Conservation (phyloP, 2,797 vertebrate genomes). For the Sebastes steindachneri region DNA sequence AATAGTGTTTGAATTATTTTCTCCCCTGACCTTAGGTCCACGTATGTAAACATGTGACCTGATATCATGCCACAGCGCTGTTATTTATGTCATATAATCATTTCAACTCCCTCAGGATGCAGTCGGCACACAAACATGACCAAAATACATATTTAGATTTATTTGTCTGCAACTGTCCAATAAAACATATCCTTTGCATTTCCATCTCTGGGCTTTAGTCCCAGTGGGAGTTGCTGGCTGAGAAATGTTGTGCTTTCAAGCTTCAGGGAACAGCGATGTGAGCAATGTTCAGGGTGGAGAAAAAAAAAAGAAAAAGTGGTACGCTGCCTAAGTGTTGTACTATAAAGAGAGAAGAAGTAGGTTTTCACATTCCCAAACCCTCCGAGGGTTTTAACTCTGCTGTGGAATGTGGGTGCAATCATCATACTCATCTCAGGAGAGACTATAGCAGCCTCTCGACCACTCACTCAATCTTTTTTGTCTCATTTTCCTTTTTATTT, state of each 20-base stretch:
- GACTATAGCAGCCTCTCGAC: conserved; percentile 49
- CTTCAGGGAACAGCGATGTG: conserved; percentile 84
- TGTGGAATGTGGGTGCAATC: conserved; percentile 75
- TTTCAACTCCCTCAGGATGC: conserved; percentile 78
- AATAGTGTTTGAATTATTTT: conserved; percentile 66
- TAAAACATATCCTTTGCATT: conserved; percentile 86
- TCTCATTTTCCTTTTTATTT: conserved; percentile 51
- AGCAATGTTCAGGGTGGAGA: conserved; percentile 81
- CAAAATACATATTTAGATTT: conserved; percentile 89
- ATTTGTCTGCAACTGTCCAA: conserved; percentile 87
- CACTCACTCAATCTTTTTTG: conserved; percentile 66
- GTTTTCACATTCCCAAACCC: conserved; percentile 78
- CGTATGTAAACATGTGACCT: conserved; percentile 80
- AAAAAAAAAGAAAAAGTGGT: conserved; percentile 52
- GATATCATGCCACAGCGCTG: conserved; percentile 72
- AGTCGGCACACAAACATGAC: conserved; percentile 82
- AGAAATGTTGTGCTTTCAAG: conserved; percentile 87
- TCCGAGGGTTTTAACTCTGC: conserved; percentile 72
- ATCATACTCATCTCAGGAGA: conserved; percentile 77
- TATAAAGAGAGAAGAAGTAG: conserved; percentile 78
- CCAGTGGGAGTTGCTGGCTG: conserved; percentile 84
- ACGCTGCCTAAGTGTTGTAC: conserved; percentile 77
- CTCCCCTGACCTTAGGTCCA: conserved; percentile 68
- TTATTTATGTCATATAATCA: conserved; percentile 87
- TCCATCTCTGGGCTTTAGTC: conserved; percentile 81